phyloP scores from a whole-genome alignment of 1,140 invertebrate genomes.

The Cheumatopsyche charites region DNA sequence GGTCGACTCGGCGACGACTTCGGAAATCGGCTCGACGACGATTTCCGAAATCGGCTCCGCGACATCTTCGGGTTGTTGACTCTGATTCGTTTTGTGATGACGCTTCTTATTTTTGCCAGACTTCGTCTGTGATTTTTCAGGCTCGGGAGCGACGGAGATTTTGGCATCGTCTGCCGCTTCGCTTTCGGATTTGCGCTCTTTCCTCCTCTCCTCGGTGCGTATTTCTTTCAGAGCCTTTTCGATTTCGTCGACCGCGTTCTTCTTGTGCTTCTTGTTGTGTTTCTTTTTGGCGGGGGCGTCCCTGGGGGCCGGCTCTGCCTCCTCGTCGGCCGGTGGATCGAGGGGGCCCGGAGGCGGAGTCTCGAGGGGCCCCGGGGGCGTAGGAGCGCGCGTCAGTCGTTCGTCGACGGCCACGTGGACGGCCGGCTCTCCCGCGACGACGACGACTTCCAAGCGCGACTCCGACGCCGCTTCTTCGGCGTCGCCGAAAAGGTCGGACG shows the following conservation, averaged over 20 bases:
- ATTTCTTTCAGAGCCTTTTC: slow-evolving; percentile 64
- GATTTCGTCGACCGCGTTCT: slow-evolving; percentile 60
- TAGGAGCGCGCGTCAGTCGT: slow-evolving; percentile 13
- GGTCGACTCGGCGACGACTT: not conserved
- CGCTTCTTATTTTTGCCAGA: slow-evolving; percentile 26
- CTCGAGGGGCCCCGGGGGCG: not conserved
- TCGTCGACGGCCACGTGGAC: slow-evolving; percentile 29
- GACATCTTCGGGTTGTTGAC: not conserved
- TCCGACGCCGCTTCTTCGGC: slow-evolving; percentile 27
- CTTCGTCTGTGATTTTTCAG: slow-evolving; percentile 44
- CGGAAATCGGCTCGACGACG: not conserved
- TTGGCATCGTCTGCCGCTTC: slow-evolving; percentile 50
- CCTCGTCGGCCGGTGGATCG: slow-evolving; percentile 15
- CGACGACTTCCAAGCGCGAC: not conserved
- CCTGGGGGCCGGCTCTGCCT: slow-evolving; percentile 21
- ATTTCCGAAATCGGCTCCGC: not conserved
- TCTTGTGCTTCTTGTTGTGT: slow-evolving; percentile 57
- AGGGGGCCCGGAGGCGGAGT: not conserved
- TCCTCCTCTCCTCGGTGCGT: slow-evolving; percentile 48
- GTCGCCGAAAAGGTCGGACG: slow-evolving; percentile 26
- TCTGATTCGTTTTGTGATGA: not conserved
- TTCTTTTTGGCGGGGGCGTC: slow-evolving; percentile 54
- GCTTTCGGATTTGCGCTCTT: slow-evolving; percentile 37
- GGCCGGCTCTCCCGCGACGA: slow-evolving; percentile 43
- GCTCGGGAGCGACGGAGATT: slow-evolving; percentile 40